Evolutionary conservation across 2,888 invertebrate species (phyloP).

Genomic region (Himalopsyche tibetana): DNA sequence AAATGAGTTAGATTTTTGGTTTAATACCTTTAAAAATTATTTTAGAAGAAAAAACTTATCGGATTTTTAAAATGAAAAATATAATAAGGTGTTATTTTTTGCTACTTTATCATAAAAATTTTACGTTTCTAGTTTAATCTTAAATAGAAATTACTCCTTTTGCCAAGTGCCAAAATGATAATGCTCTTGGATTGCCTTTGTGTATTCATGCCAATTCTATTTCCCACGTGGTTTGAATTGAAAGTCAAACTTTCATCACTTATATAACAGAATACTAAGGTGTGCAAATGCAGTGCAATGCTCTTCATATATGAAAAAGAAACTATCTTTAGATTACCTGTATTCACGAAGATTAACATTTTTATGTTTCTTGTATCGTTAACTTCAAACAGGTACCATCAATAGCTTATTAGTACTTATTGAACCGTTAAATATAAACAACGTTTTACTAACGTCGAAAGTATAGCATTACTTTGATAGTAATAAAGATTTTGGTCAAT

Average conservation of each 20-base stretch:
- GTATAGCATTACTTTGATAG: too few species aligned
- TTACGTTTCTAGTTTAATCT: too few species aligned
- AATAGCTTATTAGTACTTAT: background rate
- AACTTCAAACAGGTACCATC: background rate
- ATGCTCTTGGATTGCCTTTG: background rate
- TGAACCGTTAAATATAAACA: too few species aligned
- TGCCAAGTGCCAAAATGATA: background rate
- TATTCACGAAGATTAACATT: background rate
- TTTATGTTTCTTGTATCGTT: background rate
- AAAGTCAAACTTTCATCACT: background rate
- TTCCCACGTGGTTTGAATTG: conserved; percentile 1
- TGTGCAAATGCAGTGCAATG: background rate
- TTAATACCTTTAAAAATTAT: too few species aligned
- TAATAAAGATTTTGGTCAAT: too few species aligned
- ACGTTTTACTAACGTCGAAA: too few species aligned
- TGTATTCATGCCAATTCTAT: background rate
- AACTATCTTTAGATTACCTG: background rate
- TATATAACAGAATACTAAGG: background rate
- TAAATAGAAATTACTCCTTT: too few species aligned
- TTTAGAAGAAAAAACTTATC: too few species aligned
- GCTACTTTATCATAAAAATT: too few species aligned
- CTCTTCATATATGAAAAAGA: background rate
- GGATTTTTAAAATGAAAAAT: too few species aligned
- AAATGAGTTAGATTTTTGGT: too few species aligned
- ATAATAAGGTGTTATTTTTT: too few species aligned